Evolutionary conservation across 1,140 invertebrate species (phyloP).

Genomic region (Hermatobates lingyangjiaoensis): DNA sequence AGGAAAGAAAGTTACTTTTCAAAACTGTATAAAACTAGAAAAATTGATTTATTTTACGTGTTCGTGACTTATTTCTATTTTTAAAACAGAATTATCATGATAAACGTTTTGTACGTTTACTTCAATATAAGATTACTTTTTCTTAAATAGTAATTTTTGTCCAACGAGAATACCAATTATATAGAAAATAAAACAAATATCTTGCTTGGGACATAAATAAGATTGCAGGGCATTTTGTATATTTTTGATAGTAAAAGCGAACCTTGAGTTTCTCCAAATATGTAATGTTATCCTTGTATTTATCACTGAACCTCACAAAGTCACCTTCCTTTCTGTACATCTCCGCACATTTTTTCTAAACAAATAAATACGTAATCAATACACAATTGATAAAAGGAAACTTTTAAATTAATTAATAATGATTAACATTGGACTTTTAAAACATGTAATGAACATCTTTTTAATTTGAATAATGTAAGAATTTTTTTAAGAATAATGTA

Average conservation of each 20-base stretch:
- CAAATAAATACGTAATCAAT: too few species aligned
- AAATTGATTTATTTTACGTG: too few species aligned
- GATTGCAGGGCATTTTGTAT: background rate
- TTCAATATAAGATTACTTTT: background rate
- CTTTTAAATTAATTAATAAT: too few species aligned
- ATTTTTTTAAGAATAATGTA: too few species aligned
- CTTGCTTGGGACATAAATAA: background rate
- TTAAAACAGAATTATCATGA: background rate
- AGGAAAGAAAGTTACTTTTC: too few species aligned
- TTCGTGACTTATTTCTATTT: background rate
- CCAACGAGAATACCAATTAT: background rate
- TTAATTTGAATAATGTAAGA: too few species aligned
- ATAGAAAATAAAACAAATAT: background rate
- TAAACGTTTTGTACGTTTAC: background rate
- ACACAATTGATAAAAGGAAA: too few species aligned
- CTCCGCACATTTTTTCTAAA: constrained; percentile 56
- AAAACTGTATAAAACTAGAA: too few species aligned
- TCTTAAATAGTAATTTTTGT: background rate
- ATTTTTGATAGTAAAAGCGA: constrained; percentile 7
- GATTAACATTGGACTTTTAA: too few species aligned
- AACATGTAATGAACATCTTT: too few species aligned
- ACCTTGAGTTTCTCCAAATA: constrained; percentile 63
- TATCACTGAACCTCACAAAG: constrained; percentile 53
- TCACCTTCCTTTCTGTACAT: constrained; percentile 66
- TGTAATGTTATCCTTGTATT: constrained; percentile 48